Percentiles rank a stretch among this genome's conserved stretches.
phyloP scores from a whole-genome alignment of 2,113 vertebrate species.

The Myrmophylax atrothorax region DNA sequence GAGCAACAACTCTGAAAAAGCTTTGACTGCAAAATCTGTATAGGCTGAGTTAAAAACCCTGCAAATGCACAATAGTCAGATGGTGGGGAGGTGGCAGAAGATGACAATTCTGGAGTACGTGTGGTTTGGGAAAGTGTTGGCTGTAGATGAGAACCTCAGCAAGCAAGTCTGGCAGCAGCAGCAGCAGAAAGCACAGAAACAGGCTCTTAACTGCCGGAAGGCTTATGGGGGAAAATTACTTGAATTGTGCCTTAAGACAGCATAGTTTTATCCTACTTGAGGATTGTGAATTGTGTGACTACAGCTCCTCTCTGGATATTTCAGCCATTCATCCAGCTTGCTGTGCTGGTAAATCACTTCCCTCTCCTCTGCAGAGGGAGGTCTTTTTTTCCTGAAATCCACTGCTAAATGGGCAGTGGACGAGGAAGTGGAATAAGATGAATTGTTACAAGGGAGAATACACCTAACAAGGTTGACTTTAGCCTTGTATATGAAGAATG shows the following conservation, averaged over 20 bases:
- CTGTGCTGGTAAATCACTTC: not conserved
- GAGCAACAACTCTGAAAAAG: not conserved
- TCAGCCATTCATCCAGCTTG: not conserved
- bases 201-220: not conserved
- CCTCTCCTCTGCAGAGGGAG: not conserved
- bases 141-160: not conserved
- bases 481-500: not conserved
- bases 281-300: not conserved
- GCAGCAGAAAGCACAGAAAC: not conserved
- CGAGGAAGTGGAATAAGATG: not conserved
- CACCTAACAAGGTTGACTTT: not conserved
- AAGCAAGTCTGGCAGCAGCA: not conserved
- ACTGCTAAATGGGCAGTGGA: not conserved
- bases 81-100: constrained; percentile 10
- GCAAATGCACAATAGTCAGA: not conserved
- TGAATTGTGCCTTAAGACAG: not conserved
- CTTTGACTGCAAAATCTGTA: not conserved
- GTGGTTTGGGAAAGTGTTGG: not conserved
- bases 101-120: not conserved
- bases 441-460: not conserved
- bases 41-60: not conserved
- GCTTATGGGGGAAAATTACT: not conserved
- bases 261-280: not conserved
- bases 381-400: not conserved
- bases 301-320: not conserved